phyloP scores from a whole-genome alignment of 2,113 vertebrate species.

The Eulemur rufifrons region DNA sequence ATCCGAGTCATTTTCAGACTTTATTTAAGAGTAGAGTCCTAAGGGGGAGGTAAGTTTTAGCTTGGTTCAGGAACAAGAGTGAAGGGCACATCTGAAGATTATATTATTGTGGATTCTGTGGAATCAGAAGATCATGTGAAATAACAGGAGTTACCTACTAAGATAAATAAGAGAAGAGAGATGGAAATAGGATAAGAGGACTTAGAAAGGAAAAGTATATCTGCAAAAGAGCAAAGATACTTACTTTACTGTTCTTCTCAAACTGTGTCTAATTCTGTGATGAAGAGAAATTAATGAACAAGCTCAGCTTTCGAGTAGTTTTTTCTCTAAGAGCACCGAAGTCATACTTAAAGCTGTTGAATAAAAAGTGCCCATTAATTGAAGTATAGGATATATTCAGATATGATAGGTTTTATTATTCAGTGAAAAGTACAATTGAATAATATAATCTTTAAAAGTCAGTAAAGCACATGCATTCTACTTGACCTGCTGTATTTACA shows the following conservation, averaged over 20 bases:
- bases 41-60: neutral
- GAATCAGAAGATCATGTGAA: neutral
- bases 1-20: neutral
- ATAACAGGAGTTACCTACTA: neutral
- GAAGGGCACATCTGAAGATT: neutral
- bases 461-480: slow-evolving; percentile 12
- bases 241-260: neutral
- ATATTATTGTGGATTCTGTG: neutral
- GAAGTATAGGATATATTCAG: slow-evolving; percentile 40
- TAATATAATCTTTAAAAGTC: slow-evolving; percentile 50
- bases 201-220: slow-evolving; percentile 21
- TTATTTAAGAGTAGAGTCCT: neutral
- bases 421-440: slow-evolving; percentile 29
- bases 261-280: slow-evolving; percentile 29
- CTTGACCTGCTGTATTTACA: slow-evolving; percentile 50
- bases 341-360: slow-evolving; percentile 55
- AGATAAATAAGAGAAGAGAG: neutral
- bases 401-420: slow-evolving; percentile 56
- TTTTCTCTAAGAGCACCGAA: slow-evolving; percentile 38
- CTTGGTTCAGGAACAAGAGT: neutral
- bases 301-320: slow-evolving; percentile 17
- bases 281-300: slow-evolving; percentile 66
- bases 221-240: neutral
- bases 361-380: slow-evolving; percentile 48
- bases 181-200: neutral